A percentile compares a stretch with the other conserved stretches of the same genome.
phyloP scores from a whole-genome alignment of 2,888 invertebrate species.

The Tetranychus truncatus region DNA sequence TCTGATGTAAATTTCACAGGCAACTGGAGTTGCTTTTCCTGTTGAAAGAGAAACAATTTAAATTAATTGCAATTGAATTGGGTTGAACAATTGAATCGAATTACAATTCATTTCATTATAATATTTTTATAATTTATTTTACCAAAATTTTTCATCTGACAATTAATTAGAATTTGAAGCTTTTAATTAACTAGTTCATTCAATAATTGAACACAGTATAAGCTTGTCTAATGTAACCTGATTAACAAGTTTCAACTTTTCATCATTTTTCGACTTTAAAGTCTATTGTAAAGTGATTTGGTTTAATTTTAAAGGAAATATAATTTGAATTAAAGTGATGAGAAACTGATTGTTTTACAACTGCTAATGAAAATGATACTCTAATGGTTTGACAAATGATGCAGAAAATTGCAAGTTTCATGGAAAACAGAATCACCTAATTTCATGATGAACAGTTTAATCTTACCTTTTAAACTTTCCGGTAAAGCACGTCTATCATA shows the following conservation, averaged over 20 bases:
- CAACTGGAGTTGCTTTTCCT: conserved; percentile 28
- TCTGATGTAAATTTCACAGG: conserved; percentile 28
- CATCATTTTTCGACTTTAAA: too few relatives aligned
- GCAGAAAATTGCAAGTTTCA: background rate
- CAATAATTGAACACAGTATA: background rate
- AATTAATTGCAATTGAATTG: background rate
- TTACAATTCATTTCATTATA: too few relatives aligned
- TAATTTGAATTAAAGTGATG: too few relatives aligned
- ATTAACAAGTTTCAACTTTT: background rate
- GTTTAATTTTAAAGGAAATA: too few relatives aligned
- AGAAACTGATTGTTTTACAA: too few relatives aligned
- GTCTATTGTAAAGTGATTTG: too few relatives aligned
- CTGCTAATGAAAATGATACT: too few relatives aligned
- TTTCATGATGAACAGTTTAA: conserved; percentile 3
- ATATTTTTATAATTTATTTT: too few relatives aligned
- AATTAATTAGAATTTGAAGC: too few relatives aligned
- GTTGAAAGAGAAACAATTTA: background rate
- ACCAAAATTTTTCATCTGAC: too few relatives aligned
- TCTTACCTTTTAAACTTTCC: conserved; percentile 24
- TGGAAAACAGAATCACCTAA: background rate
- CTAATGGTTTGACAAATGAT: background rate
- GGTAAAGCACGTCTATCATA: conserved; percentile 28
- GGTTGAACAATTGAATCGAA: too few relatives aligned
- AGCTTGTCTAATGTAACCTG: too few relatives aligned
- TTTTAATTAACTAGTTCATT: background rate